Evolutionary conservation across 2,888 invertebrate species (phyloP).

Genomic region (Microdon myrmicae): DNA sequence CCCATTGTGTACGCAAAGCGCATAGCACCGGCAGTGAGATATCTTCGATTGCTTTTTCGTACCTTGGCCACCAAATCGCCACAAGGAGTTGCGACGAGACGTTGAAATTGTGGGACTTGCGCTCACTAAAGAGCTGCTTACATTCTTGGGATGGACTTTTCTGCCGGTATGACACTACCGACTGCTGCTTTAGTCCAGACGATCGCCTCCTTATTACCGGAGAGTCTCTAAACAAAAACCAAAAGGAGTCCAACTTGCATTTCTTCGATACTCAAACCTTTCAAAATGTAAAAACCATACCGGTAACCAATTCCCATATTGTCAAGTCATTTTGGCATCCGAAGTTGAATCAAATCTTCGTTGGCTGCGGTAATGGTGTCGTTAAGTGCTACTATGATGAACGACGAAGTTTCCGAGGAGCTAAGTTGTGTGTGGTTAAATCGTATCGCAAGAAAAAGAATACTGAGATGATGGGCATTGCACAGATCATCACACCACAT

Average conservation of each 20-base stretch:
- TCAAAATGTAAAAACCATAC: constrained; percentile 77
- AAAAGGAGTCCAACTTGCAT: constrained; percentile 75
- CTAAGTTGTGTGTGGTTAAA: constrained; percentile 88
- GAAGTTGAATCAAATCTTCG: constrained; percentile 95
- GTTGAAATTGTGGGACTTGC: constrained; percentile 93
- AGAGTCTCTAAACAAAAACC: constrained; percentile 78
- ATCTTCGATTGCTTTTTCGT: constrained; percentile 87
- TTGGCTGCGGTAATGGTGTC: constrained; percentile 89
- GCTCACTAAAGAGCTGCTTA: constrained; percentile 83
- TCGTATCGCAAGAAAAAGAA: constrained; percentile 81
- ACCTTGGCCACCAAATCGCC: constrained; percentile 74
- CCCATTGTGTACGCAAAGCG: constrained; percentile 79
- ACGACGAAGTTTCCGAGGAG: constrained; percentile 86
- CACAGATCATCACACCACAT: constrained; percentile 96
- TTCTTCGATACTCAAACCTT: constrained; percentile 86
- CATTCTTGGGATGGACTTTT: constrained; percentile 77
- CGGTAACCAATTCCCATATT: constrained; percentile 82
- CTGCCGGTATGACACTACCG: constrained; percentile 86
- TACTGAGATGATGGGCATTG: constrained; percentile 86
- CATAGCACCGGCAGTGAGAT: constrained; percentile 85
- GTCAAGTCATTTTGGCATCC: constrained; percentile 96
- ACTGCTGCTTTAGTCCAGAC: constrained; percentile 85
- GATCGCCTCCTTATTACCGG: constrained; percentile 90
- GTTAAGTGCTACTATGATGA: constrained; percentile 93
- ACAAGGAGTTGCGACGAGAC: constrained; percentile 92